Conservation (phyloP, 2,888 invertebrate genomes). For the Cephus rjabovi region DNA sequence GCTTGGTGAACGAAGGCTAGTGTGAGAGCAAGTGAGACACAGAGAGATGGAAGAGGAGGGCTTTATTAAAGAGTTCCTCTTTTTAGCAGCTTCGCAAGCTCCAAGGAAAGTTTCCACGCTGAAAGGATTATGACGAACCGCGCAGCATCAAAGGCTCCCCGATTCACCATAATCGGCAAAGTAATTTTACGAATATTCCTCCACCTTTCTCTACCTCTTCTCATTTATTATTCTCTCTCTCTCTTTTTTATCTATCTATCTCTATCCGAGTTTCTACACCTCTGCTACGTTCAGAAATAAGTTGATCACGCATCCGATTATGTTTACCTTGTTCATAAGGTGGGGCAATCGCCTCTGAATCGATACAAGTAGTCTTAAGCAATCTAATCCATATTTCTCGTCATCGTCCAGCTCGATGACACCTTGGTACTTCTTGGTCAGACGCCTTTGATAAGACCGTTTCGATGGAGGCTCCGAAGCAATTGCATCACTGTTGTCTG, state of each 20-base stretch:
- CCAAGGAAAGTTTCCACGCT: slow-evolving; percentile 29
- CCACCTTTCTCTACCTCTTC: neutral
- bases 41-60: slow-evolving; percentile 15
- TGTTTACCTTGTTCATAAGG: too few relatives aligned
- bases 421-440: too few relatives aligned
- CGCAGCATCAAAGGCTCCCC: slow-evolving; percentile 31
- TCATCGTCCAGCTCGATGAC: too few relatives aligned
- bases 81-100: slow-evolving; percentile 21
- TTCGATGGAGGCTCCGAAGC: too few relatives aligned
- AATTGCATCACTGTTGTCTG: too few relatives aligned
- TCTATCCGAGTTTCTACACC: neutral
- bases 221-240: neutral
- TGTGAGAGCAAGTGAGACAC: slow-evolving; percentile 5
- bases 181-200: slow-evolving; percentile 42
- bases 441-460: too few relatives aligned
- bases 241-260: neutral
- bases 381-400: neutral
- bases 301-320: too few relatives aligned
- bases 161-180: slow-evolving; percentile 40
- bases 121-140: slow-evolving; percentile 44
- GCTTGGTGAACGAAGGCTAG: slow-evolving; percentile 11
- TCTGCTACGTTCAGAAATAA: neutral
- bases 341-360: too few relatives aligned
- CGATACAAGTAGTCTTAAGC: too few relatives aligned
- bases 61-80: slow-evolving; percentile 30